phyloP scores from a whole-genome alignment of 2,888 invertebrate genomes.

The Mythimna lalbum region DNA sequence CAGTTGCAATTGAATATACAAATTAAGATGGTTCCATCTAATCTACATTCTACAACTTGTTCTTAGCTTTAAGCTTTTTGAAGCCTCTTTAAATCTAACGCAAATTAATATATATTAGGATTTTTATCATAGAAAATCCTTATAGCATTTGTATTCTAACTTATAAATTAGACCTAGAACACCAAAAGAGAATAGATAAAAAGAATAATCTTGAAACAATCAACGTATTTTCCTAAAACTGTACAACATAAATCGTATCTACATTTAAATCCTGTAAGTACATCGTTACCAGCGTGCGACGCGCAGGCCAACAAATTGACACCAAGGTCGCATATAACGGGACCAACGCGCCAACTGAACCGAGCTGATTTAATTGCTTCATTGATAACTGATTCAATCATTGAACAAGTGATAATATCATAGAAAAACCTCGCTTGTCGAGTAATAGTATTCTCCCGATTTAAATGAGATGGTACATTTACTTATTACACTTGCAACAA shows the following conservation, averaged over 20 bases:
- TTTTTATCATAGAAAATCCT: too few relatives aligned
- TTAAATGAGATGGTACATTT: neutral
- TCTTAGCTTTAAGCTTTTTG: too few relatives aligned
- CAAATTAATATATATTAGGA: too few relatives aligned
- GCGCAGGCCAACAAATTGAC: slow-evolving; percentile 28
- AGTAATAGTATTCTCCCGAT: neutral
- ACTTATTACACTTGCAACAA: too few relatives aligned
- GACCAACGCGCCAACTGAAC: slow-evolving; percentile 23
- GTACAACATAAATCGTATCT: neutral
- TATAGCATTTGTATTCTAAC: too few relatives aligned
- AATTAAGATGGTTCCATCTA: too few relatives aligned
- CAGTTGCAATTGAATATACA: too few relatives aligned
- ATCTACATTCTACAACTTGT: too few relatives aligned
- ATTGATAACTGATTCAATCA: slow-evolving; percentile 35
- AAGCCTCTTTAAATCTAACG: too few relatives aligned
- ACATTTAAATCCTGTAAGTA: slow-evolving; percentile 3
- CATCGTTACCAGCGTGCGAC: neutral
- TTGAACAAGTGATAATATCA: neutral
- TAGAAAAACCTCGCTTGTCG: neutral
- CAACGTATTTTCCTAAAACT: neutral
- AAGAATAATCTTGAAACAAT: neutral
- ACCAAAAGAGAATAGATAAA: too few relatives aligned
- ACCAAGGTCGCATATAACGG: slow-evolving; percentile 27
- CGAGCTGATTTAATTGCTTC: slow-evolving; percentile 34
- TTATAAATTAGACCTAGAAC: too few relatives aligned